Base-by-base conservation (phyloP, 2,113 vertebrate genomes). In the Apistogramma diplotaenia region DNA sequence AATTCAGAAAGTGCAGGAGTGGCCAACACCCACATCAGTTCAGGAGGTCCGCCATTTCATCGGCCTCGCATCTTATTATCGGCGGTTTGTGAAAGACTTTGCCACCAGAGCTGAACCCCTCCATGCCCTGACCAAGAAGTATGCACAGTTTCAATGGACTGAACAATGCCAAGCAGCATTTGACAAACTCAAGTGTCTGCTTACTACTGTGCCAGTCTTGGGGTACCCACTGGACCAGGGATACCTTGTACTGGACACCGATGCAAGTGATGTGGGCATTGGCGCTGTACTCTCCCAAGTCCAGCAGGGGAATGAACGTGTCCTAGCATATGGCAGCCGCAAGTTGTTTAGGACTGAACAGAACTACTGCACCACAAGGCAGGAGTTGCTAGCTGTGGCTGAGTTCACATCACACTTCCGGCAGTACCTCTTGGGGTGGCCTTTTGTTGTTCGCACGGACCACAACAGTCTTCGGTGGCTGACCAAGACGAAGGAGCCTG, bases 11-110 rank as follows among this genome's bases (percentile, higher is more conserved):
- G 27, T 84, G 6, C 71, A 59, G 53, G 15, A 15, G 40, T 15
- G 13, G 40, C 56, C 21, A 0, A 49, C 19, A 2, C 81, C 54
- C 2, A 16, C n/a, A 2, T 62, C 56, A 1, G 4, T 59, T 15
- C 65, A 53, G 3, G 78, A 85, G 2, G 74, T 87, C 8, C 2
- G 21, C 0, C 13, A 21, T 0, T 85, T 81, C 29, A 29, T 89
- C 0, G 71, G 82, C 8, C 51, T 90, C 2, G 77, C 82, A 2
- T 85, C 74, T 3, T 87, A 88, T 11, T 88, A 87, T 29, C 1
- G 23, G 1, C 4, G 6, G 15, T 89, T 91, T 59, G 65, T 88
- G 1, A 81, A 33, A 61, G 83, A 80, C 58, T 81, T 87, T 55
- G 78, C 77, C 0, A 5, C 62, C 1, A 13, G 84, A 2, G 75